Base-by-base conservation (phyloP, 1,140 invertebrate genomes). In the Diachasmimorpha longicaudata region DNA sequence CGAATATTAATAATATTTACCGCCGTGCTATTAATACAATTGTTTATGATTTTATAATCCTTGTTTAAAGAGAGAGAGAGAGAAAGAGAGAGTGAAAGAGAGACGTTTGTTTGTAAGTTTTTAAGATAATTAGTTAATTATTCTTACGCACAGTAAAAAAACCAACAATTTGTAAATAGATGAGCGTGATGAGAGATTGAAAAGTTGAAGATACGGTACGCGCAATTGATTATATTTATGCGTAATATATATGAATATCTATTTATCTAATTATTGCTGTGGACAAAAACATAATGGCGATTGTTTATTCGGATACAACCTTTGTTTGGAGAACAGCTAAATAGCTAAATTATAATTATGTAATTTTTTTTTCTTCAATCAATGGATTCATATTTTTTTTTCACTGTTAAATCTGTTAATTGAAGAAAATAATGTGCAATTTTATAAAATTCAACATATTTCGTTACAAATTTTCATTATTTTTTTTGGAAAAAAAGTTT, bases 201-300 rank as follows among this genome's bases (percentile, higher is more conserved):
- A 42, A 10, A 48, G 16, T 52, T 52, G 48, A 19, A 52, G 48
- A 39, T 85, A 83, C 80, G 82, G 81, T 83, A 82, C 78, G 84
- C 83, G 84, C 83, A 84, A 84, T 85, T 83, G 81, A 83, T 88
- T 86, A 86, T 86, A 63, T 63, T 84, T 86, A 87, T 86, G 82
- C 84, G 83, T 84, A 84, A 81, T 80, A 81, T 81, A 78, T 72
- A 78, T 72, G 44, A 52, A 73, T 72, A 77, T 72, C 82, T 81
- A 82, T 70, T 82, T 71, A 77, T 76, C 77, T 75, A 76, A 76
- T 74, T 46, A 63, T 63, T 63, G 23, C 58, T 63, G 23, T 63
- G 58, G 58, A 52, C 14, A 19, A 52, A 42, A 63, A 63, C 58
- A 63, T 63, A 63, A 25, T 63, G 58, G 11, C 66, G 55, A 74